A percentile compares a stretch with the other conserved stretches of the same genome.
Evolutionary conservation across 2,113 vertebrate species (phyloP).

Genomic region (Corydoras sp.): DNA sequence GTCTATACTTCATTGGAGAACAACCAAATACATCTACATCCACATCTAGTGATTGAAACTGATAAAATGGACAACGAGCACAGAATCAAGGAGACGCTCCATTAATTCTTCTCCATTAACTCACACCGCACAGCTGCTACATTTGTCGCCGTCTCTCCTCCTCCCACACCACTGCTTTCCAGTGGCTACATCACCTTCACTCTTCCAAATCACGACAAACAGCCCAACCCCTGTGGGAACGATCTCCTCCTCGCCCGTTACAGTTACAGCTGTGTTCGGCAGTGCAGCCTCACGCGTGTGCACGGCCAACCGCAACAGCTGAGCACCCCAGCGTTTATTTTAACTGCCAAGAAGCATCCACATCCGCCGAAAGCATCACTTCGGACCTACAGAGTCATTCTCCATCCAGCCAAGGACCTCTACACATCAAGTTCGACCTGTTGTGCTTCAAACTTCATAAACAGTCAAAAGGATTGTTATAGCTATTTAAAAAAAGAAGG

Average conservation of each 20-base stretch:
- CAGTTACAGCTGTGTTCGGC: constrained; percentile 38
- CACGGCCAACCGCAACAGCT: constrained; percentile 13
- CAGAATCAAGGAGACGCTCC: too few species aligned
- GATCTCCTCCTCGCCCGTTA: constrained; percentile 42
- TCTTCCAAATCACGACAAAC: constrained; percentile 49
- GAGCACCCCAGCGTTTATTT: constrained; percentile 23
- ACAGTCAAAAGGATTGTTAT: too few species aligned
- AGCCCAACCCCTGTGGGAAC: constrained; percentile 54
- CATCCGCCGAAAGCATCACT: background rate
- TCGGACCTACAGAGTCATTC: constrained; percentile 1
- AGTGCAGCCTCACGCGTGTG: constrained; percentile 13
- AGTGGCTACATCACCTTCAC: constrained; percentile 41
- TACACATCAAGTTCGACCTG: background rate
- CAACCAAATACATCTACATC: too few species aligned
- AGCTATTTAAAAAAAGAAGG: too few species aligned
- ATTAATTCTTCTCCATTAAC: too few species aligned
- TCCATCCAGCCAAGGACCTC: background rate
- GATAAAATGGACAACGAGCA: too few species aligned
- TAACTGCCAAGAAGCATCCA: constrained; percentile 16
- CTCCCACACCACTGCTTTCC: constrained; percentile 21
- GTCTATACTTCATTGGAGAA: too few species aligned
- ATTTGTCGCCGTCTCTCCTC: constrained; percentile 20
- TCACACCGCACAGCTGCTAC: constrained; percentile 34
- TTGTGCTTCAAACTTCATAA: too few species aligned
- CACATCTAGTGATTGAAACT: too few species aligned